Evolutionary conservation across 1,140 invertebrate species (phyloP), one percentile per base, ranked within the genome.

Genomic region (Leptinotarsa undecemlineata): DNA sequence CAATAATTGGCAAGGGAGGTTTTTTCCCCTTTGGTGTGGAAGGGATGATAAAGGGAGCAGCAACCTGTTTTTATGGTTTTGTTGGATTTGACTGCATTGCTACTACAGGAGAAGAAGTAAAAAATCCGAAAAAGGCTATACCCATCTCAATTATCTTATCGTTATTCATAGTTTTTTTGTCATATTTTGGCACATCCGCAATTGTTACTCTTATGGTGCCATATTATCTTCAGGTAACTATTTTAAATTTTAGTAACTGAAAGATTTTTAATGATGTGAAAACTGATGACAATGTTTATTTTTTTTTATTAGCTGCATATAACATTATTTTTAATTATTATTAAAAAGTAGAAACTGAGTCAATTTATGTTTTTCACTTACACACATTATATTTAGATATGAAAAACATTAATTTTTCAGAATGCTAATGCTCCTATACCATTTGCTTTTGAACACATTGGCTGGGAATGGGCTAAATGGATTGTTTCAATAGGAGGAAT

Each of bases 171-270:
- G 92, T 95, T 47, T 96, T 95, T 79, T 75, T 92, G 3, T 91
- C 94, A 0, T 98, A 98, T 86, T 96, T 95, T 86, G 92, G 93
- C 19, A 91, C 96, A 4, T 93, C 95, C 0, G 91, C 92, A 0
- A 91, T 97, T 0, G 82, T 97, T n/a, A 98, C 96, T 0, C 90
- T 98, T 87, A 96, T 98, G 93, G 90, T 92, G 85, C 96, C 96
- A 0, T 98, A 97, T 85, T 98, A 94, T 83, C 80, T 90, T n/a
- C 93, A 95, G 88, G 93, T 95, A 42, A 42, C 11, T 42, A 42
- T 42, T 42, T 42, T 3, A 42, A 42, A 42, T 42, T 42, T 42
- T 3, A 42, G 8, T 42, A 0, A 42, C 33, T 42, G 8, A 42
- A 3, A 42, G 2, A 42, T 42, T 42, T 33, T 8, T 3, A 42